phyloP scores from a whole-genome alignment of 2,797 vertebrate genomes.

The Acipenser ruthenus region DNA sequence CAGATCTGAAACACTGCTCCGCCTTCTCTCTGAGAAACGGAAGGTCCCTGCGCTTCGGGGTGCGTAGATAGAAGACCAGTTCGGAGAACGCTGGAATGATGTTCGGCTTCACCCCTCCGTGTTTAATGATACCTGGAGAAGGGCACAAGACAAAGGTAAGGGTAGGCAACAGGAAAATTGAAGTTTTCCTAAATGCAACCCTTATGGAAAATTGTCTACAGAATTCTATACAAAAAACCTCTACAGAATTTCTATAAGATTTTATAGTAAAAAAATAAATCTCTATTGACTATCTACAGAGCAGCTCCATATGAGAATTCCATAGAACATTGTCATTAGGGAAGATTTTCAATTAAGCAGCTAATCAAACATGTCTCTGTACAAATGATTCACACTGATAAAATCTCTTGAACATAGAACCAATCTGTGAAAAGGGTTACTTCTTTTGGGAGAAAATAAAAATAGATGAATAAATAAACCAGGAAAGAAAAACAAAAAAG shows the following conservation, averaged over 20 bases:
- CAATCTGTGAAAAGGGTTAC: too few relatives aligned
- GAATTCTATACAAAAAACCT: too few relatives aligned
- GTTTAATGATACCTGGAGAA: slow-evolving; percentile 75
- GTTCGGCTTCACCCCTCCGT: slow-evolving; percentile 78
- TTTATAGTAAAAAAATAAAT: not conserved
- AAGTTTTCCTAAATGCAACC: too few relatives aligned
- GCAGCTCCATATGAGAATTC: not conserved
- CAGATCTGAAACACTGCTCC: slow-evolving; percentile 76
- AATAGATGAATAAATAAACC: not conserved
- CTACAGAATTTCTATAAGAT: too few relatives aligned
- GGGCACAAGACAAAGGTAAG: slow-evolving; percentile 7
- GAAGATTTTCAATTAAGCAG: too few relatives aligned
- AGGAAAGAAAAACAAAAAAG: not conserved
- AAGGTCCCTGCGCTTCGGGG: slow-evolving; percentile 66
- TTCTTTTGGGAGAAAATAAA: too few relatives aligned
- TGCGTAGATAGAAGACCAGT: slow-evolving; percentile 71
- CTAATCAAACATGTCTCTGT: too few relatives aligned
- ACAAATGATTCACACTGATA: too few relatives aligned
- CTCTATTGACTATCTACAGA: too few relatives aligned
- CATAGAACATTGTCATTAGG: not conserved
- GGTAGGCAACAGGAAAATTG: slow-evolving; percentile 1
- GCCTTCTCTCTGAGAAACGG: slow-evolving; percentile 64
- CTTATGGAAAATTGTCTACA: too few relatives aligned
- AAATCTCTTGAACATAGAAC: too few relatives aligned
- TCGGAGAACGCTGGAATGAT: slow-evolving; percentile 80